Base-by-base conservation (phyloP, 2,113 vertebrate species). In the Heterochromis multidens region DNA sequence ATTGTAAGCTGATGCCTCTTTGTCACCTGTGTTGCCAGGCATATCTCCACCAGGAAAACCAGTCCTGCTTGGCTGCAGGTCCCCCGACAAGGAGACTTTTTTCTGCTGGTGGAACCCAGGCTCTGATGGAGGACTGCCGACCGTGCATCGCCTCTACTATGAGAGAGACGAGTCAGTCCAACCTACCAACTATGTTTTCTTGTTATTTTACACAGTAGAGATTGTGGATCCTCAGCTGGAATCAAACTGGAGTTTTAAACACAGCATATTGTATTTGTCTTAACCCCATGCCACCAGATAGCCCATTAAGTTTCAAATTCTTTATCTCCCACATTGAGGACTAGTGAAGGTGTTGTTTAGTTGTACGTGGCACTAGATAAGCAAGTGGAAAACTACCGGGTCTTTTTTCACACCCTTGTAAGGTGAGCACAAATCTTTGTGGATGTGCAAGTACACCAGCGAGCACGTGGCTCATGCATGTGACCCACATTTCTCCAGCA, bases 71-170 rank as follows among this genome's bases (percentile, higher is more conserved):
- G 93, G 93, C 80, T 99, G 98, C 67, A 95, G 95, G 59, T 98
- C 97, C 54, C 95, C 97, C 2, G 97, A 98, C 63, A 99, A 98
- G 84, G 97, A 99, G 94, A 98, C 97, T 0, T 98, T 99, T 86
- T 97, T 96, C 59, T 99, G 98, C 92, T 96, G 97, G 97, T 99
- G 98, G 98, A 94, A 96, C 29, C 96, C 97, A 0, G 97, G 97
- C n/a, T 82, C 95, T 7, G 94, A 97, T 21, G 97, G 97, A 83
- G 97, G 97, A 80, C 95, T 97, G 76, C 94, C 95, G n/a, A 97
- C 97, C 27, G 96, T 90, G 46, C 95, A 98, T 77, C 96, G 92
- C 2, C 94, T 99, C 31, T 95, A 92, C 87, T 99, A 98, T 88
- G 93, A 85, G 85, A 97, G 90, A 91, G 97, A 98, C 89, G 93